phyloP scores from a whole-genome alignment of 2,113 vertebrate genomes.

The Stegastes partitus region DNA sequence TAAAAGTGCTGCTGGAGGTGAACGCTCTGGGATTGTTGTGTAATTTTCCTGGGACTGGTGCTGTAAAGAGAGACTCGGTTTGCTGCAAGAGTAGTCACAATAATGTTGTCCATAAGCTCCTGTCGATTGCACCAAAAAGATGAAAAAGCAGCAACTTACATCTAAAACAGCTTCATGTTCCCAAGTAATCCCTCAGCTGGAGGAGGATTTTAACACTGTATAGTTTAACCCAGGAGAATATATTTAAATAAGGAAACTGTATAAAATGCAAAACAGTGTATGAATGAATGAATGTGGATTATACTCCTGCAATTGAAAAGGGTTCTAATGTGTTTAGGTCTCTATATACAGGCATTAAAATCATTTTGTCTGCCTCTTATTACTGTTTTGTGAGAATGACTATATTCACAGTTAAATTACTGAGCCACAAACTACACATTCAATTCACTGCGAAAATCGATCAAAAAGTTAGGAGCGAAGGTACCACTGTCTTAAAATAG shows the following conservation, averaged over 20 bases:
- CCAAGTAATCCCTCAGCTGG: slow-evolving; percentile 37
- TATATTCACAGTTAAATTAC: slow-evolving; percentile 10
- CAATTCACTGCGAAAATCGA: slow-evolving; percentile 12
- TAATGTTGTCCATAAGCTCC: slow-evolving; percentile 26
- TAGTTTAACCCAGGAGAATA: background rate
- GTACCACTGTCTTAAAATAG: slow-evolving; percentile 14
- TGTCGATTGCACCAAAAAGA: slow-evolving; percentile 21
- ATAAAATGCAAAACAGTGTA: slow-evolving; percentile 31
- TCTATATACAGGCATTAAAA: background rate
- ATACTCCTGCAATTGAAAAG: slow-evolving; percentile 10
- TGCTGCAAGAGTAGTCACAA: slow-evolving; percentile 17
- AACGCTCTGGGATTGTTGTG: slow-evolving; percentile 57
- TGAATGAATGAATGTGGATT: slow-evolving; percentile 25
- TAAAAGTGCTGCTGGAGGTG: slow-evolving; percentile 38
- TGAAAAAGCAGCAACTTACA: background rate
- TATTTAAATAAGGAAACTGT: slow-evolving; percentile 17
- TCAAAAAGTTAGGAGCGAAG: background rate
- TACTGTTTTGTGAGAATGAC: slow-evolving; percentile 21
- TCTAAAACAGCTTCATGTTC: slow-evolving; percentile 14
- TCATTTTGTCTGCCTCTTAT: background rate
- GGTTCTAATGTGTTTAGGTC: slow-evolving; percentile 12
- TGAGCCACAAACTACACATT: slow-evolving; percentile 17
- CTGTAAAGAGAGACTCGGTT: slow-evolving; percentile 38
- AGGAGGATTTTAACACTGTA: slow-evolving; percentile 28
- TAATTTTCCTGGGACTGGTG: slow-evolving; percentile 49